A percentile compares a stretch with the other conserved stretches of the same genome.
Conservation (phyloP, 1,140 invertebrate species). For the Hycleus cichorii region DNA sequence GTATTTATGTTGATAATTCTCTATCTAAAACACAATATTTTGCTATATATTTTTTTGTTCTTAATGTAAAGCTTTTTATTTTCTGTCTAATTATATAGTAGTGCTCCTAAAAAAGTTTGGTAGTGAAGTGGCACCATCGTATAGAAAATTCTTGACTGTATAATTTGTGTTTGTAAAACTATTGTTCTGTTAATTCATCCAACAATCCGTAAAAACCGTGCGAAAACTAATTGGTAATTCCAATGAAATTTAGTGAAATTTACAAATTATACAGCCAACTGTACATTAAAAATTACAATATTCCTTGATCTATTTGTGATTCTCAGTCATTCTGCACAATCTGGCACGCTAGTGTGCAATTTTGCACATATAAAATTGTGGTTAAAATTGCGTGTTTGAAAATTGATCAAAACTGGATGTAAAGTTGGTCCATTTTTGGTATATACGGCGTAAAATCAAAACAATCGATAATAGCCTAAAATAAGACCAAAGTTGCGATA, state of each 20-base stretch:
- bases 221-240: background rate
- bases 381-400: constrained; percentile 23
- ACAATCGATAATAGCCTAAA: too few species aligned
- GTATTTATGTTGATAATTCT: constrained; percentile 27
- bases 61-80: background rate
- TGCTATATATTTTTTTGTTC: constrained; percentile 28
- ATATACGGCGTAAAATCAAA: too few species aligned
- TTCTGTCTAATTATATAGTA: too few species aligned
- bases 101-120: constrained; percentile 13
- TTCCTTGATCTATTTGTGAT: background rate
- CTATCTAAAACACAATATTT: constrained; percentile 34
- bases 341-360: constrained; percentile 14
- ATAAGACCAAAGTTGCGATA: too few species aligned
- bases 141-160: constrained; percentile 29
- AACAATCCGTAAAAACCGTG: constrained; percentile 10
- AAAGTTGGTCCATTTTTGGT: too few species aligned
- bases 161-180: constrained; percentile 20
- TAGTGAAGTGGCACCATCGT: constrained; percentile 33
- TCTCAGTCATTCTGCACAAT: too few species aligned
- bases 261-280: constrained; percentile 34
- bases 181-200: background rate
- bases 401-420: background rate
- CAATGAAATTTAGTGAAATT: constrained; percentile 6
- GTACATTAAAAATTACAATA: constrained; percentile 19
- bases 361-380: constrained; percentile 28